Evolutionary conservation across 2,888 invertebrate genomes (phyloP).

Genomic region (Buathra laborator): DNA sequence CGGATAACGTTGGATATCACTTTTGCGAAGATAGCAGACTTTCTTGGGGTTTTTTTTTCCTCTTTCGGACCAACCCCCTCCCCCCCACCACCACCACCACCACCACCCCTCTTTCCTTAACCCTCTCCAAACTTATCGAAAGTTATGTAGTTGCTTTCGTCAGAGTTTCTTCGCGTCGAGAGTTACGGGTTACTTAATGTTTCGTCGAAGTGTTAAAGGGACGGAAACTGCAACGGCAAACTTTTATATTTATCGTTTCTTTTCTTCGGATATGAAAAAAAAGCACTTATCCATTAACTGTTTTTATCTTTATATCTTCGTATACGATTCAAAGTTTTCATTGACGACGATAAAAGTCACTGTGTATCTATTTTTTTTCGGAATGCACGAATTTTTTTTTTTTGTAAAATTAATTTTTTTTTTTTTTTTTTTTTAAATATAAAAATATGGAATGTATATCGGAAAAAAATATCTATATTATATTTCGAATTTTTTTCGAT

Average conservation of each 20-base stretch:
- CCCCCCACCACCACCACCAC: too few relatives aligned
- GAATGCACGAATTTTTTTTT: too few relatives aligned
- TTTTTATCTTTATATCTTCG: not conserved
- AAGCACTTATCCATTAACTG: not conserved
- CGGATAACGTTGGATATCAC: slow-evolving; percentile 21
- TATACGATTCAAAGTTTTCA: not conserved
- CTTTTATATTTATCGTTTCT: slow-evolving; percentile 1
- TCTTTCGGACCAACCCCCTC: not conserved
- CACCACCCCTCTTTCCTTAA: too few relatives aligned
- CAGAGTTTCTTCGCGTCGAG: slow-evolving; percentile 8
- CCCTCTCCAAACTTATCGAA: slow-evolving; percentile 7
- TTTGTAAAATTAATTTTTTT: too few relatives aligned
- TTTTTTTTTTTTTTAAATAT: too few relatives aligned
- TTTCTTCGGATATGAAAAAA: not conserved
- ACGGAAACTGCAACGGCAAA: slow-evolving; percentile 3
- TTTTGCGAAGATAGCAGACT: slow-evolving; percentile 19
- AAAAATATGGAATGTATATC: too few relatives aligned
- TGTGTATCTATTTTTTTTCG: too few relatives aligned
- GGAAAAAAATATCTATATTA: too few relatives aligned
- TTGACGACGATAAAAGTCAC: not conserved
- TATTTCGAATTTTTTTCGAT: too few relatives aligned
- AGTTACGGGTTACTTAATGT: slow-evolving; percentile 23
- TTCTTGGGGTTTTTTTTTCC: not conserved
- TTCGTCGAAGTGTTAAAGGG: slow-evolving; percentile 5
- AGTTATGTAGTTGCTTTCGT: not conserved